Evolutionary conservation across 2,888 invertebrate genomes (phyloP).

Genomic region (Drosophila affinis): DNA sequence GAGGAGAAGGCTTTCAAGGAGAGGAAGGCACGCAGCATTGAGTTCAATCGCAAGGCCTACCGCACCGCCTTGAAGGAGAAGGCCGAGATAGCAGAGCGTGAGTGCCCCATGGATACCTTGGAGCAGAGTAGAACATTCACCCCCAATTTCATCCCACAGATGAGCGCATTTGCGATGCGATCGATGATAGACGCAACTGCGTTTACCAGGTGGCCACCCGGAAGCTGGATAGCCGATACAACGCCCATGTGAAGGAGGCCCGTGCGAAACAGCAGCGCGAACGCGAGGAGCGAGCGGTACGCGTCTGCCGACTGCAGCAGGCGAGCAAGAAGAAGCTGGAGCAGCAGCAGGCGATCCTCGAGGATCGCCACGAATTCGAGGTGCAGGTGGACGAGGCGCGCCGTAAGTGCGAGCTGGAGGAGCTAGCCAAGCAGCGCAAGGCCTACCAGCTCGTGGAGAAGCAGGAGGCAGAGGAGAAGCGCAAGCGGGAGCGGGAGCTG

Average conservation of each 20-base stretch:
- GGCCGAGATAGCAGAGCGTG: slow-evolving; percentile 41
- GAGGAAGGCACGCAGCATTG: slow-evolving; percentile 33
- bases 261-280: slow-evolving; percentile 2
- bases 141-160: slow-evolving; percentile 21
- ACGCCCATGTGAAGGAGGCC: slow-evolving; percentile 22
- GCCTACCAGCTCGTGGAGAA: slow-evolving; percentile 47
- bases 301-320: slow-evolving; percentile 27
- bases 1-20: slow-evolving; percentile 43
- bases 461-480: slow-evolving; percentile 13
- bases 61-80: slow-evolving; percentile 50
- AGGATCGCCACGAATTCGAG: slow-evolving; percentile 15
- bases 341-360: background rate
- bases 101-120: slow-evolving; percentile 17
- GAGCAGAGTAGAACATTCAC: fast-evolving
- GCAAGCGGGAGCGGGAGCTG: slow-evolving; percentile 21
- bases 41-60: slow-evolving; percentile 48
- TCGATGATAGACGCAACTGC: slow-evolving; percentile 61
- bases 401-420: slow-evolving; percentile 33
- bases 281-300: slow-evolving; percentile 20
- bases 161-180: slow-evolving; percentile 53
- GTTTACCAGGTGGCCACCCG: slow-evolving; percentile 38
- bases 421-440: slow-evolving; percentile 50
- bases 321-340: slow-evolving; percentile 5
- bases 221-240: slow-evolving; percentile 28
- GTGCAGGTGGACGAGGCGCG: slow-evolving; percentile 27